Conservation (phyloP, 2,113 vertebrate genomes). For the Gadus chalcogrammus region DNA sequence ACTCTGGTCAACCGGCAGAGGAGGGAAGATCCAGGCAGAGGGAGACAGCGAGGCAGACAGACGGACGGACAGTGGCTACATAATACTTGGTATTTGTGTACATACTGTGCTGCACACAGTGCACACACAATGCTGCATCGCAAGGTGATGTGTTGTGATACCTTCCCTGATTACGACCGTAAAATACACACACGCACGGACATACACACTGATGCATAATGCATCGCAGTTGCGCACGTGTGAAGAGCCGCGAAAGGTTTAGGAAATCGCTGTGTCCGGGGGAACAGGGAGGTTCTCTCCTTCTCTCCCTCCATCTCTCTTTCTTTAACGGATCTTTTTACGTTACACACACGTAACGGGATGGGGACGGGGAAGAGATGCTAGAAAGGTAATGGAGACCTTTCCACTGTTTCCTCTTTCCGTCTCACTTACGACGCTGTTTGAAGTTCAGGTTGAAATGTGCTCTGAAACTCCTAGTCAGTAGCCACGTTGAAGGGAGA, state of each 20-base stretch:
- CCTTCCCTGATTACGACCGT: background rate
- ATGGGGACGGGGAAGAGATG: constrained; percentile 30
- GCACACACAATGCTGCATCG: background rate
- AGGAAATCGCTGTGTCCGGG: constrained; percentile 46
- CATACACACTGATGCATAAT: background rate
- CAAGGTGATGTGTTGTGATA: background rate
- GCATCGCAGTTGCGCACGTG: constrained; percentile 11
- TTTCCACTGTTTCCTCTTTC: too few relatives aligned
- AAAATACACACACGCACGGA: background rate
- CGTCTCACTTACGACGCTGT: too few relatives aligned
- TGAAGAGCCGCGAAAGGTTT: background rate
- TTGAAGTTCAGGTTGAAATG: too few relatives aligned
- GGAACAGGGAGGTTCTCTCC: constrained; percentile 56
- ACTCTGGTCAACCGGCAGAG: background rate
- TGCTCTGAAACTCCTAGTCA: too few relatives aligned
- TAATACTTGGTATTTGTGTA: background rate
- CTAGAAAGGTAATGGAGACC: constrained; percentile 16
- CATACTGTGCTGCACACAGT: too few relatives aligned
- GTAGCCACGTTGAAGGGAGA: constrained; percentile 19
- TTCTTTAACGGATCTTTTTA: constrained; percentile 59
- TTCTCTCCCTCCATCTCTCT: constrained; percentile 13
- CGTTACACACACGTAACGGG: constrained; percentile 54
- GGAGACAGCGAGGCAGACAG: too few relatives aligned
- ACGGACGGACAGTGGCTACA: too few relatives aligned
- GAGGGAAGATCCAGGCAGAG: background rate